A percentile compares a stretch with the other conserved stretches of the same genome.
These are phyloP conservation scores for Felis chaus DNA, from an alignment of 2,113 vertebrate genomes.

Conservation along the genomic window DNA sequence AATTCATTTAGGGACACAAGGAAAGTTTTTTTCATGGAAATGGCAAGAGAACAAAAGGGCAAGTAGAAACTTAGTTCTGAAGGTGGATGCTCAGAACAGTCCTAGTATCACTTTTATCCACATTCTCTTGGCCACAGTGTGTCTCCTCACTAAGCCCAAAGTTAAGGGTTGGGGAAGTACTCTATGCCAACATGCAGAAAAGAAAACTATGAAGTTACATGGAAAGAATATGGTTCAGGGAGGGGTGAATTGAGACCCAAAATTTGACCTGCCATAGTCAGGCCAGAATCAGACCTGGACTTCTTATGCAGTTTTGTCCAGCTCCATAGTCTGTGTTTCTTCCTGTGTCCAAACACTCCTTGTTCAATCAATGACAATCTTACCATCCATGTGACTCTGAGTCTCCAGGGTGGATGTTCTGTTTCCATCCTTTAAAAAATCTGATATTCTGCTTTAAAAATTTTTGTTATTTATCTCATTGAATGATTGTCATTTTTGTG, in stretches of 20 bases:
- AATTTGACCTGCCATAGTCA: background rate
- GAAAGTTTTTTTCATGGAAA: background rate
- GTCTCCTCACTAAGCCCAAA: background rate
- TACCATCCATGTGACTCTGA: conserved; percentile 42
- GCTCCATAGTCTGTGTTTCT: background rate
- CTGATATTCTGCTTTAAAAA: conserved; percentile 67
- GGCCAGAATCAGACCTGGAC: background rate
- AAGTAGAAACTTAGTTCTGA: background rate
- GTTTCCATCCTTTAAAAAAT: conserved; percentile 69
- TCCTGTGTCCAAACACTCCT: conserved; percentile 15
- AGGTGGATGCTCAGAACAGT: background rate
- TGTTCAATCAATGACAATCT: conserved; percentile 52
- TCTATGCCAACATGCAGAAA: background rate
- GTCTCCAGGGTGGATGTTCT: conserved; percentile 55
- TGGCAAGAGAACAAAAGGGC: background rate
- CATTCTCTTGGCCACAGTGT: background rate
- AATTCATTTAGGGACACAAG: background rate
- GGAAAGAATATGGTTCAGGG: background rate
- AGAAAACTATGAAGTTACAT: background rate
- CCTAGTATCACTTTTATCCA: background rate
- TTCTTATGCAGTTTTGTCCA: background rate
- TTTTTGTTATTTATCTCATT: conserved; percentile 74
- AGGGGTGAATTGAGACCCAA: background rate
- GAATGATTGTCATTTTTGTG: conserved; percentile 78
- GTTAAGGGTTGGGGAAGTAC: background rate